These are phyloP conservation scores for Eugnorisma glareosa DNA, from an alignment of 2,888 invertebrate species.

Conservation along the genomic window DNA sequence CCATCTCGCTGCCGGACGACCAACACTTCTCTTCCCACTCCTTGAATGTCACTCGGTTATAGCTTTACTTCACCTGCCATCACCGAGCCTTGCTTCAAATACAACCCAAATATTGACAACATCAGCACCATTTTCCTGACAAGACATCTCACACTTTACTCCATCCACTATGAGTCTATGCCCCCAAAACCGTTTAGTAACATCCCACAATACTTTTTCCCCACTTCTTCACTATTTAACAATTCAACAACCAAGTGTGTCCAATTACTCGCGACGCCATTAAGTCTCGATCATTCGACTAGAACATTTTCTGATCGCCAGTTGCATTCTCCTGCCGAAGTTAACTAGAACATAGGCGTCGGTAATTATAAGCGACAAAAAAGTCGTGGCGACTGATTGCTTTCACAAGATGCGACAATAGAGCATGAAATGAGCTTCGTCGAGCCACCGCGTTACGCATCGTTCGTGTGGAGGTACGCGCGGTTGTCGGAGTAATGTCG, in stretches of 20 bases:
- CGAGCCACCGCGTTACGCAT: slow-evolving; percentile 86
- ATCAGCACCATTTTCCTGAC: neutral
- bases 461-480: slow-evolving; percentile 63
- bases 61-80: neutral
- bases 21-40: no score
- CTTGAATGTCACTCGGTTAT: no score
- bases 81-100: neutral
- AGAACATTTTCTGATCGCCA: slow-evolving; percentile 64
- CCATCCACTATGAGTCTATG: neutral
- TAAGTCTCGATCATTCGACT: slow-evolving; percentile 63
- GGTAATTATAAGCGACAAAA: slow-evolving; percentile 80
- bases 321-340: slow-evolving; percentile 61
- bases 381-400: slow-evolving; percentile 77
- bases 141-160: neutral
- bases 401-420: slow-evolving; percentile 87
- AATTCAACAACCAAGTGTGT: slow-evolving; percentile 40
- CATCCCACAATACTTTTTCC: slow-evolving; percentile 22
- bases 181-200: neutral
- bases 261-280: slow-evolving; percentile 58
- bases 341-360: slow-evolving; percentile 78
- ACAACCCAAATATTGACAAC: neutral
- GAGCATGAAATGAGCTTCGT: slow-evolving; percentile 86
- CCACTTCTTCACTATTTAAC: neutral
- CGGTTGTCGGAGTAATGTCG: slow-evolving; percentile 40
- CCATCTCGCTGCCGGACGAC: no score